Percentiles rank a stretch among this genome's conserved stretches.
phyloP scores from a whole-genome alignment of 2,888 invertebrate species.

The Brachypterus glaber region DNA sequence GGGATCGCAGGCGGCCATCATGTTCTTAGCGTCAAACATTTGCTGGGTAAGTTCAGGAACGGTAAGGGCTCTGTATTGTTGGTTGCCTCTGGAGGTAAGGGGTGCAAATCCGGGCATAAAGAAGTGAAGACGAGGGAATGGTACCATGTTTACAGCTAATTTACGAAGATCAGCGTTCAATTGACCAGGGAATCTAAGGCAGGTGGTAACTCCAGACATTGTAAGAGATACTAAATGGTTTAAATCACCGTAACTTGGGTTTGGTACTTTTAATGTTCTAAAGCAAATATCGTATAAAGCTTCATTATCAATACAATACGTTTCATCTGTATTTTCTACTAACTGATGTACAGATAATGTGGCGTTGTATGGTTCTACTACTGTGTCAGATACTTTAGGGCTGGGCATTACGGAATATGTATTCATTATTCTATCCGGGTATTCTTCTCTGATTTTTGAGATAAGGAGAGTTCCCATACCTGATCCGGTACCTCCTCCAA shows the following conservation, averaged over 20 bases:
- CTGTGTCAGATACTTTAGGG: conserved; percentile 66
- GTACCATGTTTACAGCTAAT: conserved; percentile 93
- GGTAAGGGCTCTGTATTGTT: conserved; percentile 59
- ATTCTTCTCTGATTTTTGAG: conserved; percentile 83
- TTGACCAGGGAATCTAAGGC: conserved; percentile 84
- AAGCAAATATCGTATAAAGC: conserved; percentile 79
- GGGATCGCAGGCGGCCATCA: conserved; percentile 72
- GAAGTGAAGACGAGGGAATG: conserved; percentile 92
- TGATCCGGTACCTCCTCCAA: conserved; percentile 69
- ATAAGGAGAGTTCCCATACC: conserved; percentile 79
- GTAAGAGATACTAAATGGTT: conserved; percentile 79
- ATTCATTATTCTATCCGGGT: conserved; percentile 84
- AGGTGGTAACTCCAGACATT: conserved; percentile 81
- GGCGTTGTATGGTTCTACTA: conserved; percentile 80
- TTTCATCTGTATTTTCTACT: conserved; percentile 84
- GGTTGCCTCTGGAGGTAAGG: conserved; percentile 78
- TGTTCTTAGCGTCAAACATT: conserved; percentile 69
- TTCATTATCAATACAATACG: conserved; percentile 77
- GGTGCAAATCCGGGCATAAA: conserved; percentile 96
- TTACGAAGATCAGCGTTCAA: conserved; percentile 87
- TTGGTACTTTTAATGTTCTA: conserved; percentile 74
- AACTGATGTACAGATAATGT: conserved; percentile 78
- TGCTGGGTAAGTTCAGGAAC: conserved; percentile 70
- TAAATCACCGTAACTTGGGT: conserved; percentile 82
- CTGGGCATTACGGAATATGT: conserved; percentile 75